Conservation (phyloP, 2,113 vertebrate genomes). For the Hippolais icterina region DNA sequence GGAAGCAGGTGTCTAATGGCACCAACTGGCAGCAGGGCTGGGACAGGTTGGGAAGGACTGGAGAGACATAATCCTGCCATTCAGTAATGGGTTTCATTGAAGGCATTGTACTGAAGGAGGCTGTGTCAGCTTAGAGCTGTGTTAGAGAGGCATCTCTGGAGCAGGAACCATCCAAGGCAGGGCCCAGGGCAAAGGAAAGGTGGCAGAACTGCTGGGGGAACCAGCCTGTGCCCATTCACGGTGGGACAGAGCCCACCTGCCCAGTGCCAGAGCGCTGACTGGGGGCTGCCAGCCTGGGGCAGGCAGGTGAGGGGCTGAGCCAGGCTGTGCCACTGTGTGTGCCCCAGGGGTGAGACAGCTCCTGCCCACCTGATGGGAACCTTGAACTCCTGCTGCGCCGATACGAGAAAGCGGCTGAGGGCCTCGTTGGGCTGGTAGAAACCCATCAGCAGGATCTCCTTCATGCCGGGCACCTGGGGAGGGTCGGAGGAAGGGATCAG, state of each 20-base stretch:
- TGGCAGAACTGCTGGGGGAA: accelerated
- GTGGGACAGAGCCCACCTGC: too few relatives aligned
- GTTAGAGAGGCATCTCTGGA: neutral
- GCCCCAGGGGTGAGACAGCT: neutral
- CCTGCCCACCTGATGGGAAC: constrained; percentile 86
- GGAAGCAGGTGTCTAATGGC: neutral
- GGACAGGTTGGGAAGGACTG: neutral
- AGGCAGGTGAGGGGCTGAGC: too few relatives aligned
- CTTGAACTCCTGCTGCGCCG: constrained; percentile 91
- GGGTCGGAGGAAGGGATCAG: too few relatives aligned
- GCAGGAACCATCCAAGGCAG: neutral
- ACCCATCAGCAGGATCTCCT: constrained; percentile 95
- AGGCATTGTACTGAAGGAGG: neutral
- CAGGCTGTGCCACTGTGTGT: accelerated
- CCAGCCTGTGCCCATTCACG: neutral
- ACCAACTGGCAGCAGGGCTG: accelerated
- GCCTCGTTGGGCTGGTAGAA: constrained; percentile 97
- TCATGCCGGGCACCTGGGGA: constrained; percentile 87
- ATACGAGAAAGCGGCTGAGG: constrained; percentile 85
- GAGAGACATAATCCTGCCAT: neutral
- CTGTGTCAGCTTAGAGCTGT: neutral
- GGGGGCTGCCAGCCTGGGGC: neutral
- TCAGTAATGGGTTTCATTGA: accelerated
- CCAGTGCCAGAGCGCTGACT: accelerated
- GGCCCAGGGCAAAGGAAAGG: neutral